Evolutionary conservation across 2,113 vertebrate species (phyloP), one percentile per base, ranked within the genome.

Genomic region (Xenus cinereus): DNA sequence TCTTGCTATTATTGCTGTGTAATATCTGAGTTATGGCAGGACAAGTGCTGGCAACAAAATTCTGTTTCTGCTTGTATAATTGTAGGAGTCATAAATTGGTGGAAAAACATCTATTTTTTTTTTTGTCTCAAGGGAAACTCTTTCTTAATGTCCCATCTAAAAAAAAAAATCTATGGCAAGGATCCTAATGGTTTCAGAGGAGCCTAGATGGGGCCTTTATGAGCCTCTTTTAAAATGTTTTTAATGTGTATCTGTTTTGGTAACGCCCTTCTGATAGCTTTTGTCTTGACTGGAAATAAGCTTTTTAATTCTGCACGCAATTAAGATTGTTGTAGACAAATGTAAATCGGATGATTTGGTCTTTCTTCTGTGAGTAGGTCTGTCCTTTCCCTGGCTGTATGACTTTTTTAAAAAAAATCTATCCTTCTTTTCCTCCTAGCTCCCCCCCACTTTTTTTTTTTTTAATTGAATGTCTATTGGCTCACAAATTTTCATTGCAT

Each of bases 41-140:
- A 89, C 51, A 67, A 86, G 68, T 78, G 14, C 60, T 90, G 83
- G 68, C 90, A 97, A 56, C 51, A 79, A 79, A 90, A 60, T 56
- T 94, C 96, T 86, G 56, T 95, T 96, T 95, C 68, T 73, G 86
- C 83, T 94, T 94, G 72, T 39, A 63, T 71, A 95, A 84, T 21
- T 94, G 27, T 45, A 67, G 24, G 32, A 74, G 56, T 77, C 72
- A 77, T 89, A 82, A 85, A 87, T 50, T 84, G 63, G 43, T 92
- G 19, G n/a, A 67, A 93, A 90, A 74, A 43, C 6, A 5, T 63
- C 32, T 30, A 27, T 72, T n/a, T 72, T 39, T 54, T 53, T 46
- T 67, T 53, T 13, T 17, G 6, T 51, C 82, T 83, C 46, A 50
- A 60, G 51, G 21, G 72, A 92, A 73, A 8, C 10, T 92, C 21